A percentile compares a stretch with the other conserved stretches of the same genome.
These are phyloP conservation scores for Drosophila micromelanica DNA, from an alignment of 1,140 invertebrate species.

Conservation along the genomic window DNA sequence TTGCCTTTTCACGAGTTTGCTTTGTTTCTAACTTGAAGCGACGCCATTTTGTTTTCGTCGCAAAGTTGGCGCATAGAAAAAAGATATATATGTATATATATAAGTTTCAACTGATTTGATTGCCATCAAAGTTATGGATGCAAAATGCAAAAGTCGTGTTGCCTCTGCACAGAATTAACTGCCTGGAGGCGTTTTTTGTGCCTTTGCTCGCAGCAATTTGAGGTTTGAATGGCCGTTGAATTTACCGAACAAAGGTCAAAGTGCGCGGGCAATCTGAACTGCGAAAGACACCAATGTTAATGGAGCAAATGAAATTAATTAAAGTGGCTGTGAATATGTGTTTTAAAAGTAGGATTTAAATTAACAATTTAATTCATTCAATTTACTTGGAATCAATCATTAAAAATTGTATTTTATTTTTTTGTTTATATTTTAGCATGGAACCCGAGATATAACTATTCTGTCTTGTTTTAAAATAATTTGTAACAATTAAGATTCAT, in stretches of 20 bases:
- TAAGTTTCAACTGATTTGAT: conserved; percentile 50
- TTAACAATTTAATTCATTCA: too few relatives aligned
- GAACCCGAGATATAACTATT: too few relatives aligned
- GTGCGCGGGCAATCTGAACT: not conserved
- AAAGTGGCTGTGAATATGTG: too few relatives aligned
- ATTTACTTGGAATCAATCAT: too few relatives aligned
- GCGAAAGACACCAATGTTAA: too few relatives aligned
- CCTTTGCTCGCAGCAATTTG: not conserved
- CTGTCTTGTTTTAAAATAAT: too few relatives aligned
- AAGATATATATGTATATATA: not conserved
- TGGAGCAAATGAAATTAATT: too few relatives aligned
- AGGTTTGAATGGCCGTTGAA: conserved; percentile 1
- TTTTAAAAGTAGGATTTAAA: too few relatives aligned
- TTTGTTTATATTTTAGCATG: too few relatives aligned
- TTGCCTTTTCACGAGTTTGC: not conserved
- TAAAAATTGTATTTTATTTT: too few relatives aligned
- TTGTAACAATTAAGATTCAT: too few relatives aligned
- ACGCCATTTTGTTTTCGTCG: conserved; percentile 49
- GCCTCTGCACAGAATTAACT: conserved; percentile 21
- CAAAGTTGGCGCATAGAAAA: conserved; percentile 20
- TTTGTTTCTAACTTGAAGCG: conserved; percentile 16
- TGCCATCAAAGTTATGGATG: conserved; percentile 70
- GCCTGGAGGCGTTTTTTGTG: conserved; percentile 11
- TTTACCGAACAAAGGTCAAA: not conserved
- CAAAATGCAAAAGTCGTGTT: conserved; percentile 83